Conservation (phyloP, 2,113 vertebrate species). For the Psophia crepitans region DNA sequence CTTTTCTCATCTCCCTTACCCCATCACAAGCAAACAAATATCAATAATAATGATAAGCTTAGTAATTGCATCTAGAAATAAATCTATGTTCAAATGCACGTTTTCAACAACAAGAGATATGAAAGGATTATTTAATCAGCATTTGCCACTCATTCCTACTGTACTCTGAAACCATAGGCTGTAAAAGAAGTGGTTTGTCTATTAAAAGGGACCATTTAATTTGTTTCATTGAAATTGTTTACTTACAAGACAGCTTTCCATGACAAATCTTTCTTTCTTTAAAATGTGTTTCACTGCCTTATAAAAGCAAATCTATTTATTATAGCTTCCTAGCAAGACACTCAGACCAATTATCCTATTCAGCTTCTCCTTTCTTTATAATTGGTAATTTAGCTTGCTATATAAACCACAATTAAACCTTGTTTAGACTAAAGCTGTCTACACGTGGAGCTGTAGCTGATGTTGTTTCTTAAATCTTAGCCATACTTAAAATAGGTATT, state of each 20-base stretch:
- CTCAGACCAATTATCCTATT: constrained; percentile 20
- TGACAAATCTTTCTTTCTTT: not conserved
- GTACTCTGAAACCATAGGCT: not conserved
- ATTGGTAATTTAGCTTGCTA: not conserved
- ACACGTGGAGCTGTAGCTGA: not conserved
- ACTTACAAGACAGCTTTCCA: not conserved
- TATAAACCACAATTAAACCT: constrained; percentile 34
- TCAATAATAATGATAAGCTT: not conserved
- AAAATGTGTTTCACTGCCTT: not conserved
- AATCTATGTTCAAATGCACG: not conserved
- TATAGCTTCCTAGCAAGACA: not conserved
- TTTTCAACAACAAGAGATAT: not conserved
- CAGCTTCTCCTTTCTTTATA: not conserved
- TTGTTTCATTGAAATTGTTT: not conserved
- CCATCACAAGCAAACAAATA: not conserved
- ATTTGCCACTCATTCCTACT: not conserved
- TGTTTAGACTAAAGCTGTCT: constrained; percentile 5
- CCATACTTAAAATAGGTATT: constrained; percentile 20
- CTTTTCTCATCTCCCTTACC: not conserved
- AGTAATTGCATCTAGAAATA: not conserved
- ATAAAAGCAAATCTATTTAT: constrained; percentile 9
- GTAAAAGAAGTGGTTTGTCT: not conserved
- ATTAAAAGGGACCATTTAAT: not conserved
- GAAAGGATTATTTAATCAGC: not conserved
- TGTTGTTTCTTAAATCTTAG: not conserved